phyloP scores from a whole-genome alignment of 1,140 invertebrate genomes.

The Leptinotarsa defecta region DNA sequence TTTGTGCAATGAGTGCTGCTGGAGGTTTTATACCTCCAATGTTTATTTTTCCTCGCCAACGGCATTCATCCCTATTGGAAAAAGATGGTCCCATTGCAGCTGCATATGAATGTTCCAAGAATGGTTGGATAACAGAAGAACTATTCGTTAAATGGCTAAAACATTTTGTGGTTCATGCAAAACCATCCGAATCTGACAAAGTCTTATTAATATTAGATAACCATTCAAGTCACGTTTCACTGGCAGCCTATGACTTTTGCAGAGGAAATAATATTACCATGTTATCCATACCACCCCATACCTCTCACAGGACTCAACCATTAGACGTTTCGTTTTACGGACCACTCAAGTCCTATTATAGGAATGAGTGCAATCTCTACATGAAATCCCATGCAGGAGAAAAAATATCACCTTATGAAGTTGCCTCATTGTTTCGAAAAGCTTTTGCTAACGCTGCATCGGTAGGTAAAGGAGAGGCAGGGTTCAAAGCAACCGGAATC shows the following conservation, averaged over 20 bases:
- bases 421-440: constrained; percentile 51
- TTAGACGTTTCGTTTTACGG: constrained; percentile 46
- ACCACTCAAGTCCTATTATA: constrained; percentile 36
- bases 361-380: constrained; percentile 33
- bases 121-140: constrained; percentile 53
- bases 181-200: constrained; percentile 45
- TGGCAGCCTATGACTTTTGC: constrained; percentile 20
- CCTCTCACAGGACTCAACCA: constrained; percentile 53
- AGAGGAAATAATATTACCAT: constrained; percentile 35
- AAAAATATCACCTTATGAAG: constrained; percentile 42
- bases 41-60: constrained; percentile 50
- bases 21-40: constrained; percentile 54
- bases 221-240: constrained; percentile 33
- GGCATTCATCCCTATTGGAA: constrained; percentile 13
- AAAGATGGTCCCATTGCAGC: constrained; percentile 54
- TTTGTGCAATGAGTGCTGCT: constrained; percentile 48
- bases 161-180: constrained; percentile 52
- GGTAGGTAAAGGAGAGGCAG: constrained; percentile 1
- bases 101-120: constrained; percentile 46
- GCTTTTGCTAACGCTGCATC: constrained; percentile 48
- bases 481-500: constrained; percentile 1
- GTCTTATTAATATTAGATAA: constrained; percentile 49
- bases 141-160: constrained; percentile 50
- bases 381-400: constrained; percentile 27
- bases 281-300: constrained; percentile 31